Evolutionary conservation across 2,888 invertebrate genomes (phyloP).

Genomic region (Heliconius charithonia): DNA sequence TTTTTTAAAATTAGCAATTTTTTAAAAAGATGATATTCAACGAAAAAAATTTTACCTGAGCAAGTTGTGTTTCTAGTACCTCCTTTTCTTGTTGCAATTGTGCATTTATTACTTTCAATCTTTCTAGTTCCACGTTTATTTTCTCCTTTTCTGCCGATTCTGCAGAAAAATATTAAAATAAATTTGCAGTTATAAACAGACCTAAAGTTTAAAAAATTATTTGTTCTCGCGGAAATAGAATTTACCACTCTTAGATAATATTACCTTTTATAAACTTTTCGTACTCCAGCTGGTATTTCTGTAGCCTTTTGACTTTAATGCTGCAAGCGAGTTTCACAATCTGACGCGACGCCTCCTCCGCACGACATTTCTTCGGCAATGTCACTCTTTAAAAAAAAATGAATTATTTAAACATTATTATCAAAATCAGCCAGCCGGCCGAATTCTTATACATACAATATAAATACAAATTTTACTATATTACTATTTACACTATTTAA

Average conservation of each 20-base stretch:
- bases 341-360: constrained; percentile 93
- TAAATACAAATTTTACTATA: no score
- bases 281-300: constrained; percentile 96
- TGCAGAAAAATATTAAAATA: constrained; percentile 46
- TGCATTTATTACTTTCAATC: constrained; percentile 73
- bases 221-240: not conserved
- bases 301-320: constrained; percentile 95
- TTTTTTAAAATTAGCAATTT: no score
- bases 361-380: constrained; percentile 97
- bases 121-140: constrained; percentile 86
- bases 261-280: constrained; percentile 81
- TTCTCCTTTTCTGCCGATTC: constrained; percentile 84
- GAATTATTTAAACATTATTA: not conserved
- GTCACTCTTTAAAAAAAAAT: constrained; percentile 84
- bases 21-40: no score
- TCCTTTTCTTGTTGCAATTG: constrained; percentile 77
- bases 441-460: no score
- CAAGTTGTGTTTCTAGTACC: constrained; percentile 65
- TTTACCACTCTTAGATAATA: not conserved
- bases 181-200: not conserved
- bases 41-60: constrained; percentile 58
- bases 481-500: no score
- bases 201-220: not conserved
- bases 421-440: no score
- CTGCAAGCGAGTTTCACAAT: constrained; percentile 95